phyloP scores from a whole-genome alignment of 2,797 vertebrate species.

The Sebastolobus altivelis region DNA sequence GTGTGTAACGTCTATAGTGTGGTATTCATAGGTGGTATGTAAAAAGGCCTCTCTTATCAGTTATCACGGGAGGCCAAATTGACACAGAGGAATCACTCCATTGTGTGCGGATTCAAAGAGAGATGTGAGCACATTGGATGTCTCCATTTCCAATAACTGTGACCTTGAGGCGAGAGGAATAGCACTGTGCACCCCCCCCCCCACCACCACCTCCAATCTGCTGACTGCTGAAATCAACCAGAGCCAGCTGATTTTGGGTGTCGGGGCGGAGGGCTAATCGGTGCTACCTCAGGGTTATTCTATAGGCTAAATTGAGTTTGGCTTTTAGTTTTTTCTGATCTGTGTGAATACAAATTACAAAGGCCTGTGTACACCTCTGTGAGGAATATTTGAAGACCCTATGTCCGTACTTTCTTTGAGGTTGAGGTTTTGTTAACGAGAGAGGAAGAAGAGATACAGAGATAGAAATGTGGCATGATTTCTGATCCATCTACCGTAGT shows the following conservation, averaged over 20 bases:
- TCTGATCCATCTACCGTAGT: not conserved
- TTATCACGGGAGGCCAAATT: constrained; percentile 80
- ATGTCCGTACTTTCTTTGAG: not conserved
- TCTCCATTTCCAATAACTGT: constrained; percentile 84
- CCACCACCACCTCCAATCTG: constrained; percentile 62
- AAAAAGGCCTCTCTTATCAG: constrained; percentile 76
- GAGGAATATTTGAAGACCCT: not conserved
- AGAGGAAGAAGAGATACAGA: not conserved
- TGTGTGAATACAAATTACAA: constrained; percentile 32
- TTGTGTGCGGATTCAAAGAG: constrained; percentile 81
- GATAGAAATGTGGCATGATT: not conserved
- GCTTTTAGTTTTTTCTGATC: constrained; percentile 57
- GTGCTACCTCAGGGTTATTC: constrained; percentile 67
- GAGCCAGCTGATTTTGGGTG: constrained; percentile 69
- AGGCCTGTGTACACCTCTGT: constrained; percentile 19
- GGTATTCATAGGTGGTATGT: constrained; percentile 80
- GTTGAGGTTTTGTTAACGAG: not conserved
- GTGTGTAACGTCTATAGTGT: constrained; percentile 59
- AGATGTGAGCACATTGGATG: constrained; percentile 81
- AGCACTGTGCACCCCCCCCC: constrained; percentile 33
- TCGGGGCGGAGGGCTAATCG: constrained; percentile 49
- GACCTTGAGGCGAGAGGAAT: constrained; percentile 80
- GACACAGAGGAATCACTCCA: constrained; percentile 80
- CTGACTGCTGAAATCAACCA: constrained; percentile 77
- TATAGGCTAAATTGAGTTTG: constrained; percentile 66